Conservation (phyloP, 2,113 vertebrate species). For the Gadus chalcogrammus region DNA sequence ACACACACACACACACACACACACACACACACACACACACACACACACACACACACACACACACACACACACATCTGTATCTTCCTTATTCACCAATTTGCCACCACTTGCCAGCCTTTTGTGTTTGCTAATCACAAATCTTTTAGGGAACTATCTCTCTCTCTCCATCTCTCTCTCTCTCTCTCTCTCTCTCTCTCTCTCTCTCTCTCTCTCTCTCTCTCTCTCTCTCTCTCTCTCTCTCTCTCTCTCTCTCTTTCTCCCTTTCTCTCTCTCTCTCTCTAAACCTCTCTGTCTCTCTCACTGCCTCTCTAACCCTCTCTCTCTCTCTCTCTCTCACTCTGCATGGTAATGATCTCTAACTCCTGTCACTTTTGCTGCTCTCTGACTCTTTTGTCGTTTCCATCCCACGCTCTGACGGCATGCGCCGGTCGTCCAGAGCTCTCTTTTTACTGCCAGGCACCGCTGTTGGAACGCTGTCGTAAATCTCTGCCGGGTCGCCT, state of each 20-base stretch:
- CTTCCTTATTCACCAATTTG: too few species aligned
- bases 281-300: background rate
- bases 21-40: too few species aligned
- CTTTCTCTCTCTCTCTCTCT: slow-evolving; percentile 17
- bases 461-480: slow-evolving; percentile 42
- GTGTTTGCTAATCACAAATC: too few species aligned
- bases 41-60: too few species aligned
- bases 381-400: background rate
- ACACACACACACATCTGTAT: too few species aligned
- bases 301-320: slow-evolving; percentile 10
- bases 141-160: too few species aligned
- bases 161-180: too few species aligned
- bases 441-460: slow-evolving; percentile 43
- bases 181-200: too few species aligned
- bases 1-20: slow-evolving; percentile 22
- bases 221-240: too few species aligned
- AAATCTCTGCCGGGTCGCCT: slow-evolving; percentile 46
- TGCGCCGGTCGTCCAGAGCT: background rate
- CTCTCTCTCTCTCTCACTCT: background rate
- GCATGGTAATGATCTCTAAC: background rate
- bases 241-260: background rate
- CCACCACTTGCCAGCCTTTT: too few species aligned
- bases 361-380: background rate
- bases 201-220: too few species aligned
- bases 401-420: slow-evolving; percentile 25